These are phyloP conservation scores for Trichomalopsis sarcophagae DNA, from an alignment of 1,140 invertebrate species.

Conservation along the genomic window DNA sequence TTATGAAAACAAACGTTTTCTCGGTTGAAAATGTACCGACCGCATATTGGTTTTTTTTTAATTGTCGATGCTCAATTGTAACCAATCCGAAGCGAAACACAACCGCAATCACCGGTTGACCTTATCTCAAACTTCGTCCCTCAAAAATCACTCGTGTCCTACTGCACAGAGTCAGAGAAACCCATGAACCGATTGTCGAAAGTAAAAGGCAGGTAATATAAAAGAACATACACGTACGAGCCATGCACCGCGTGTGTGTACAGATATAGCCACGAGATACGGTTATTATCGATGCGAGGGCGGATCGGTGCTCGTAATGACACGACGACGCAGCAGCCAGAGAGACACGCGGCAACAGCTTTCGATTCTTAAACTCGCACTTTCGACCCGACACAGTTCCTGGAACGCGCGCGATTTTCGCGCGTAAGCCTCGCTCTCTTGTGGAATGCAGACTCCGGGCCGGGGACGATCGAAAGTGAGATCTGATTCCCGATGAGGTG, in stretches of 20 bases:
- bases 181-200: background rate
- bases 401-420: too few relatives aligned
- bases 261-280: slow-evolving; percentile 3
- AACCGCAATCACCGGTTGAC: too few relatives aligned
- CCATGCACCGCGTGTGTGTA: background rate
- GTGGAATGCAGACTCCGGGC: too few relatives aligned
- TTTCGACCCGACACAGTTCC: background rate
- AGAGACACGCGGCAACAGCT: background rate
- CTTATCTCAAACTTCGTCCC: too few relatives aligned
- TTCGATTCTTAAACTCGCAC: slow-evolving; percentile 19
- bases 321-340: background rate
- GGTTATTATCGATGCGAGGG: slow-evolving; percentile 14
- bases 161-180: background rate
- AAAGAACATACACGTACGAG: background rate
- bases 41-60: too few relatives aligned
- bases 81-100: too few relatives aligned
- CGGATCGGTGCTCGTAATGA: slow-evolving; percentile 1
- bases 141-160: too few relatives aligned
- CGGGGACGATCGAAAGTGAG: background rate
- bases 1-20: too few relatives aligned
- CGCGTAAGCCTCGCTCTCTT: background rate
- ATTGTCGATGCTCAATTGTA: too few relatives aligned
- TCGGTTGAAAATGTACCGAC: too few relatives aligned
- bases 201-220: background rate
- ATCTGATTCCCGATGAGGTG: background rate